Conservation (phyloP, 1,140 invertebrate species). For the Cephus cinctus region DNA sequence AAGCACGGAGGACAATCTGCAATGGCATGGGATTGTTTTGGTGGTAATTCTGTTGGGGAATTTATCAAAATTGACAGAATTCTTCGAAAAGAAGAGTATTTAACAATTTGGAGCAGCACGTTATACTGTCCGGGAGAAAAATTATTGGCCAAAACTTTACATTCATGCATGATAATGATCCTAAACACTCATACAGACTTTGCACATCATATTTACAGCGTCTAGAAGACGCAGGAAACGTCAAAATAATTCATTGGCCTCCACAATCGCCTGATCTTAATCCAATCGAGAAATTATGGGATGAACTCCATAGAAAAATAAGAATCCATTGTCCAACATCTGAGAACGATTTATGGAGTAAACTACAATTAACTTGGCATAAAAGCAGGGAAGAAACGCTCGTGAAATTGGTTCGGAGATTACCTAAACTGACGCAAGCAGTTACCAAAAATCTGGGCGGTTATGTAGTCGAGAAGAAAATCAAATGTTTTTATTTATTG, state of each 20-base stretch:
- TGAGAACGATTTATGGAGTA: conserved; percentile 12
- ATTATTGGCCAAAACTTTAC: no score
- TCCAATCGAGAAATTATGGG: conserved; percentile 36
- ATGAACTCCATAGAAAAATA: conserved; percentile 22
- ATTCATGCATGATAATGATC: conserved; percentile 18
- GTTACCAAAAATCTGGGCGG: conserved; percentile 24
- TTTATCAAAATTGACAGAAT: no score
- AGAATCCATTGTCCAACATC: conserved; percentile 12
- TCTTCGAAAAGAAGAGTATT: no score
- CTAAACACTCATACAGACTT: conserved; percentile 11
- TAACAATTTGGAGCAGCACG: no score
- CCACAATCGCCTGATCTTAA: conserved; percentile 39
- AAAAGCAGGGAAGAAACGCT: conserved; percentile 16
- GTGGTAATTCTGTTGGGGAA: no score
- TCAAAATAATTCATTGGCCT: conserved; percentile 28
- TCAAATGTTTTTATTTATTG: no score
- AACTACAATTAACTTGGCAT: conserved; percentile 15
- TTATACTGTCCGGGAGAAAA: no score
- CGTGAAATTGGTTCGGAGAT: conserved; percentile 23
- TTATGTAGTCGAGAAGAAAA: conserved; percentile 14
- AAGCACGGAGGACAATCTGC: no score
- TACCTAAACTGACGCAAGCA: conserved; percentile 21
- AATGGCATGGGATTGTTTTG: no score
- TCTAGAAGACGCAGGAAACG: conserved; percentile 6
- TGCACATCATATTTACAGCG: conserved; percentile 8